Evolutionary conservation across 2,113 vertebrate genomes (phyloP), one percentile per base, ranked within the genome.

Genomic region (Girardinichthys multiradiatus): DNA sequence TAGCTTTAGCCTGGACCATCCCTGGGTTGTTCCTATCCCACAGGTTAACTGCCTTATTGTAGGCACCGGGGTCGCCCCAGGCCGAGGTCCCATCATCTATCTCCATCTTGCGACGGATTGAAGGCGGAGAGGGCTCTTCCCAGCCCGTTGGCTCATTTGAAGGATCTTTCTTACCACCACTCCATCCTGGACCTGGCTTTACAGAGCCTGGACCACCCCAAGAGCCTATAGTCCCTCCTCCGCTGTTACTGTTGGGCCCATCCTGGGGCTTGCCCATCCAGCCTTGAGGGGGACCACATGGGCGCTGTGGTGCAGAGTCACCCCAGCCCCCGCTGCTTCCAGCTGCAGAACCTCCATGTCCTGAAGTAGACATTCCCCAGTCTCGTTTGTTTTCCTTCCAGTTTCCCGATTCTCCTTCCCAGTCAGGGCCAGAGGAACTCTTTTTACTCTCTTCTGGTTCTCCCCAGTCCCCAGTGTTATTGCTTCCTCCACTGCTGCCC

Each of bases 71-170:
- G 93, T 99, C 96, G 13, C 98, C 98, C 98, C 98, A 99, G 92
- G 97, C 97, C 83, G 97, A 97, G 84, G 97, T 99, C 91, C 98
- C 98, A 54, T 99, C 98, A 88, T 99, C 98, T 0, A 99, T 98
- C 91, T 99, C 98, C 96, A 98, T 99, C 85, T 98, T 99, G 73
- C 96, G 97, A 54, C 97, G 94, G 87, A 98, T 95, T 89, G 98
- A 98, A 10, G 97, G 96, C 35, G 97, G 97, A 68, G 97, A 97
- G 69, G 97, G 97, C 62, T 98, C 97, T 85, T 98, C 96, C 98
- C 98, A 99, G 87, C 98, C 98, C 35, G 96, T 98, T 71, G 96
- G 88, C 82, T 97, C 95, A 75, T 94, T 89, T 81, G 83, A 64
- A 26, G 95, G 95, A 81, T 98, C 98, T 85, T 94, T 94, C 81